phyloP scores from a whole-genome alignment of 2,888 invertebrate genomes.

The Boloria euphrosyne region DNA sequence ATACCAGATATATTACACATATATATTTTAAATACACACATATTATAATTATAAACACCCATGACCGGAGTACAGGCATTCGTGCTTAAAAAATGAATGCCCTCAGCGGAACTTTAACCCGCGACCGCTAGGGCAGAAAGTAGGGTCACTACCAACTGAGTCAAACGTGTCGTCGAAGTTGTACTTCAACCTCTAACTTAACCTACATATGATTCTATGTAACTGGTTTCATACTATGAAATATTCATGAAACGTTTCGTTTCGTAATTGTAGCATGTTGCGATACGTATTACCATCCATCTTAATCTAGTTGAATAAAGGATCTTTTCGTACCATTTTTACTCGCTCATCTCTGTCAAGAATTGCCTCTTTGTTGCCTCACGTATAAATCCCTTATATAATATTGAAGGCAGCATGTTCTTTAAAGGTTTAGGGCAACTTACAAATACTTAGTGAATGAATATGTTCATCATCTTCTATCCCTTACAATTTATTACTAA shows the following conservation, averaged over 20 bases:
- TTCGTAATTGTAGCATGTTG: conserved; percentile 9
- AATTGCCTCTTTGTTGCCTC: conserved; percentile 29
- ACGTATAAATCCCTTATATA: conserved; percentile 23
- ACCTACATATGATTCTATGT: neutral
- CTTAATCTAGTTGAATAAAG: conserved; percentile 29
- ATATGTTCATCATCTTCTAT: conserved; percentile 3
- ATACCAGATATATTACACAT: too few species aligned
- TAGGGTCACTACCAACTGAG: too few species aligned
- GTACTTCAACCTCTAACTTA: too few species aligned
- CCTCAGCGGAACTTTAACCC: too few species aligned
- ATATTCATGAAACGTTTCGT: neutral
- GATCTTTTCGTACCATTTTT: conserved; percentile 26
- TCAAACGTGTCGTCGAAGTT: too few species aligned
- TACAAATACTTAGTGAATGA: neutral
- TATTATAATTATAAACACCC: too few species aligned
- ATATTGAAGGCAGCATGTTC: conserved; percentile 25
- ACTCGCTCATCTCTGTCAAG: conserved; percentile 18
- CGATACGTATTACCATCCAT: conserved; percentile 24
- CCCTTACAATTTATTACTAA: neutral
- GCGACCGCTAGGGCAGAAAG: too few species aligned
- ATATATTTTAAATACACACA: too few species aligned
- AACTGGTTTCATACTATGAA: conserved; percentile 1
- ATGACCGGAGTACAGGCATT: too few species aligned
- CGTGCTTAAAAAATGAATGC: too few species aligned
- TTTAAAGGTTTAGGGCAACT: conserved; percentile 24